These are phyloP conservation scores for Pangasianodon hypophthalmus DNA, from an alignment of 2,113 vertebrate species.

Conservation along the genomic window DNA sequence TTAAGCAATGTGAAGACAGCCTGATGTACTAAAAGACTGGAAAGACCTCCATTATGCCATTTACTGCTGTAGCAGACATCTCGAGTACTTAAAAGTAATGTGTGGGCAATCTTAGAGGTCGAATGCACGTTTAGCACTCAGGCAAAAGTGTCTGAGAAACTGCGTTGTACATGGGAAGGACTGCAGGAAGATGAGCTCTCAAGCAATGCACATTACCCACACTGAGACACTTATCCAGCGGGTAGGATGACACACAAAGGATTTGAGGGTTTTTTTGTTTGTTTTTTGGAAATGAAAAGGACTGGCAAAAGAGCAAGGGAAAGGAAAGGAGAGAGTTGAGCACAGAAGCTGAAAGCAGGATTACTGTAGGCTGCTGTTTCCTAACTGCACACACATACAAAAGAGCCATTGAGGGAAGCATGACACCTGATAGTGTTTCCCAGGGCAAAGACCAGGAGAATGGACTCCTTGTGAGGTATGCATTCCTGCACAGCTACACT, in stretches of 20 bases:
- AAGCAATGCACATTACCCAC: constrained; percentile 3
- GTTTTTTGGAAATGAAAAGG: neutral
- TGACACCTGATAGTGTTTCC: constrained; percentile 75
- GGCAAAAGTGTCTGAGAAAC: neutral
- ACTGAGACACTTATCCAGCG: neutral
- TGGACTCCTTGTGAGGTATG: constrained; percentile 73
- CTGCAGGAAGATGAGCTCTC: neutral
- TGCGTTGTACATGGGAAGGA: neutral
- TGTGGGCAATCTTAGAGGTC: neutral
- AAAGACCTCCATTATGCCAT: neutral
- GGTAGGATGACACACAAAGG: neutral
- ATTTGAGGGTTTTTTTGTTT: neutral
- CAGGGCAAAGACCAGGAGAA: constrained; percentile 55
- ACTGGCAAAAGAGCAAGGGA: constrained; percentile 31
- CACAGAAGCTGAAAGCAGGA: constrained; percentile 37
- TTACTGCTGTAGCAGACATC: neutral
- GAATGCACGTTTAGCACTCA: neutral
- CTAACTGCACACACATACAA: constrained; percentile 64
- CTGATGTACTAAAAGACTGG: neutral
- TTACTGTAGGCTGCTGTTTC: constrained; percentile 54
- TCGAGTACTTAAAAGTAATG: neutral
- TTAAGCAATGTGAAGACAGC: neutral
- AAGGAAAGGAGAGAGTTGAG: constrained; percentile 10
- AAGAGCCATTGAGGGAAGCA: constrained; percentile 67
- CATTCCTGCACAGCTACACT: constrained; percentile 67